These are phyloP conservation scores for Temnothorax ravouxi DNA, from an alignment of 2,888 invertebrate species.

Conservation along the genomic window DNA sequence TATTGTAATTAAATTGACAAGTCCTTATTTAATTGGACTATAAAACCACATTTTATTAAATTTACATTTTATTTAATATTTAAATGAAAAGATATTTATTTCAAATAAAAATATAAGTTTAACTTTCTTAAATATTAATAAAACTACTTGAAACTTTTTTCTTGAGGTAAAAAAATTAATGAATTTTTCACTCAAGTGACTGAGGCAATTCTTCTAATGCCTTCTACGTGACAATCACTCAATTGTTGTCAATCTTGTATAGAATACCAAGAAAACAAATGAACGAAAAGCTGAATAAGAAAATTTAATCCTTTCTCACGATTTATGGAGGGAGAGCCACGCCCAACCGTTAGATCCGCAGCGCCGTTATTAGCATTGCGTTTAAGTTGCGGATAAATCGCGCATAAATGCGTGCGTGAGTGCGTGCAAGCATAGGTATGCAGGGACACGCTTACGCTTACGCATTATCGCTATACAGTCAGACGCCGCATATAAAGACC, in stretches of 20 bases:
- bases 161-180: too few relatives aligned
- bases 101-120: background rate
- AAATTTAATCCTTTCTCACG: background rate
- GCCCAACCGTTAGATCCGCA: slow-evolving; percentile 77
- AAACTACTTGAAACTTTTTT: background rate
- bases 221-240: background rate
- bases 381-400: slow-evolving; percentile 36
- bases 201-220: background rate
- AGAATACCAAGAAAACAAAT: background rate
- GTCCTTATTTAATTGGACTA: background rate
- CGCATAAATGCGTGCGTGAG: background rate
- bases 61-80: background rate
- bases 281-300: background rate
- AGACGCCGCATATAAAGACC: slow-evolving; percentile 23
- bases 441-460: background rate
- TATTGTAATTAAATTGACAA: background rate
- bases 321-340: slow-evolving; percentile 68
- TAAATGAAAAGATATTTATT: background rate
- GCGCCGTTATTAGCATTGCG: slow-evolving; percentile 57
- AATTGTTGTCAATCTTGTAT: background rate
- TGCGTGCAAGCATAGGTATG: slow-evolving; percentile 26
- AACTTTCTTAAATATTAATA: background rate
- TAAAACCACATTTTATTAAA: background rate
- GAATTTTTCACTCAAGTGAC: background rate
- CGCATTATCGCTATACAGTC: slow-evolving; percentile 16